These are phyloP conservation scores for Harpegnathos saltator DNA, from an alignment of 1,140 invertebrate genomes.

Conservation along the genomic window DNA sequence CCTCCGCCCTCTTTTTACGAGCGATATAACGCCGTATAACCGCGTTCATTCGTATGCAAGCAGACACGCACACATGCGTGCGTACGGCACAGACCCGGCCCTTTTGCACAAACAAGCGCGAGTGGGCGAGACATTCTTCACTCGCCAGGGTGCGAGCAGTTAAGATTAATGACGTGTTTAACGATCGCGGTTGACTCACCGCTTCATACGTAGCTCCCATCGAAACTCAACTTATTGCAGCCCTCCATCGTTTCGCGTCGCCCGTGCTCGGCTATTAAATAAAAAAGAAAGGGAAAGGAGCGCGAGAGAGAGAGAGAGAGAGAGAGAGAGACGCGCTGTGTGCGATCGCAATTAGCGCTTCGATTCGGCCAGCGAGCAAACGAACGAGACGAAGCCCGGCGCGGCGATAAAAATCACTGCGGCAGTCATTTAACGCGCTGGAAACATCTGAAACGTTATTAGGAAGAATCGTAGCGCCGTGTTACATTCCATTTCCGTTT, in stretches of 20 bases:
- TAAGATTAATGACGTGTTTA: slow-evolving; percentile 53
- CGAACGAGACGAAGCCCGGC: slow-evolving; percentile 64
- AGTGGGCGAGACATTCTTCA: slow-evolving; percentile 14
- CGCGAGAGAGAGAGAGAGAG: neutral
- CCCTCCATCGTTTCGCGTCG: neutral
- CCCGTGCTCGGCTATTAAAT: neutral
- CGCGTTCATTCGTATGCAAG: neutral
- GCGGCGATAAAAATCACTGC: slow-evolving; percentile 72
- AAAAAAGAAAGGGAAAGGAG: slow-evolving; percentile 16
- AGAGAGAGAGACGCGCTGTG: slow-evolving; percentile 1
- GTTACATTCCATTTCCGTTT: slow-evolving; percentile 67
- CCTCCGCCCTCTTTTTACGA: neutral
- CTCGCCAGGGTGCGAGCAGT: slow-evolving; percentile 25
- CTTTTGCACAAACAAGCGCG: slow-evolving; percentile 18
- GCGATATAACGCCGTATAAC: neutral
- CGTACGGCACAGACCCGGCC: too few relatives aligned
- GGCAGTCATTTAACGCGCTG: slow-evolving; percentile 63
- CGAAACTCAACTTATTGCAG: slow-evolving; percentile 47
- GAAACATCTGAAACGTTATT: slow-evolving; percentile 65
- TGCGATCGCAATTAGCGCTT: slow-evolving; percentile 65
- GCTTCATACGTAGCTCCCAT: slow-evolving; percentile 23
- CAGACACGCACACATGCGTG: neutral
- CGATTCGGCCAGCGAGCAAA: slow-evolving; percentile 62
- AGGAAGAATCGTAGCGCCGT: slow-evolving; percentile 65
- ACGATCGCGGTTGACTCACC: slow-evolving; percentile 27